Conservation (phyloP, 2,797 vertebrate species). For the Tokudaia muenninki region DNA sequence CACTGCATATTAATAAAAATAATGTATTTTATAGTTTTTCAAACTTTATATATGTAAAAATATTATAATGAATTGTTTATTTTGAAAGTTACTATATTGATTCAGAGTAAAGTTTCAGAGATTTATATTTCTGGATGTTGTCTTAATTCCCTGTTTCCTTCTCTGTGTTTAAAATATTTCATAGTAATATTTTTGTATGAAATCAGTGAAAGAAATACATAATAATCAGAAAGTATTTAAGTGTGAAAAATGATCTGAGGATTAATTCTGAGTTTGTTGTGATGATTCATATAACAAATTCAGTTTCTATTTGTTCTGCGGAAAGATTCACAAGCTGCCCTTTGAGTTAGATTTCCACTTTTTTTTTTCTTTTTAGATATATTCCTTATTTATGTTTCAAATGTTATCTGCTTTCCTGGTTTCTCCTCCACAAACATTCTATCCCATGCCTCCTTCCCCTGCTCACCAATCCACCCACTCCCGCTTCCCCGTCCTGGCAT, state of each 20-base stretch:
- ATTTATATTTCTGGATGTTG: conserved; percentile 33
- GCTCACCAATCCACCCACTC: too few species aligned
- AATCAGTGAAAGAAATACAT: background rate
- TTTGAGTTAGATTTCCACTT: background rate
- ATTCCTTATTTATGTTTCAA: too few species aligned
- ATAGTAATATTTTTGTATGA: conserved; percentile 36
- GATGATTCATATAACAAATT: background rate
- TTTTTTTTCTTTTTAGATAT: too few species aligned
- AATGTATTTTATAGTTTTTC: background rate
- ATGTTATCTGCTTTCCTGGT: too few species aligned
- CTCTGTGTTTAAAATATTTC: conserved; percentile 17
- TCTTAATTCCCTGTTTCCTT: background rate
- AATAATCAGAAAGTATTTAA: background rate
- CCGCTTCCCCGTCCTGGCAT: too few species aligned
- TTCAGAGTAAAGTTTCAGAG: conserved; percentile 16
- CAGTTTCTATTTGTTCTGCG: background rate
- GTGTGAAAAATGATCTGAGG: background rate
- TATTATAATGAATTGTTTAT: conserved; percentile 10
- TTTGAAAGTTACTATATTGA: conserved; percentile 27
- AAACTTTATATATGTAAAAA: background rate
- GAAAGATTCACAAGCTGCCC: background rate
- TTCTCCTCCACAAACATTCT: too few species aligned
- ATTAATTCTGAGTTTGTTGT: background rate
- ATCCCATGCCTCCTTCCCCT: too few species aligned
- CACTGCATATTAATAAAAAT: background rate